A percentile compares a stretch with the other conserved stretches of the same genome.
Evolutionary conservation across 2,888 invertebrate species (phyloP).

Genomic region (Chrysodeixis includens): DNA sequence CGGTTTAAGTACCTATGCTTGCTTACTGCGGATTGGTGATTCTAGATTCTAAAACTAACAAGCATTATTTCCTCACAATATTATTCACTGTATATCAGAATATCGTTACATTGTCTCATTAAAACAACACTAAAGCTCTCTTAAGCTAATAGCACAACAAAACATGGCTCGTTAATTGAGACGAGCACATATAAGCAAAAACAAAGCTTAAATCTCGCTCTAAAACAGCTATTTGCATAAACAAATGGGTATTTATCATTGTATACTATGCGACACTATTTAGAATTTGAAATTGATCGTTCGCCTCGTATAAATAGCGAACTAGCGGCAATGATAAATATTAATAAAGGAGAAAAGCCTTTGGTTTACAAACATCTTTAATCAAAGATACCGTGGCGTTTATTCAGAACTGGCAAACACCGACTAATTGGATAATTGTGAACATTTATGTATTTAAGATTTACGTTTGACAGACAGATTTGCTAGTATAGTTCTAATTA

Average conservation of each 20-base stretch:
- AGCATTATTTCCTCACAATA: too few relatives aligned
- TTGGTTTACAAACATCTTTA: constrained; percentile 49
- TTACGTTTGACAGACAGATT: constrained; percentile 9
- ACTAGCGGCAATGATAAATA: constrained; percentile 41
- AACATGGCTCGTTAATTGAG: constrained; percentile 19
- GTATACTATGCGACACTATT: constrained; percentile 21
- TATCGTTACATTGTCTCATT: not conserved
- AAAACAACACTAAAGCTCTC: constrained; percentile 3
- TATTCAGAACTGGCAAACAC: constrained; percentile 57
- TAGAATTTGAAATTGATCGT: constrained; percentile 39
- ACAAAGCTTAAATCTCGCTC: constrained; percentile 22
- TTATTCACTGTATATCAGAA: not conserved
- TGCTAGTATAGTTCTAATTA: not conserved
- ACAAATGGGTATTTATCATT: constrained; percentile 36
- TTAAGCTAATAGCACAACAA: constrained; percentile 20
- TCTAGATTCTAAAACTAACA: too few relatives aligned
- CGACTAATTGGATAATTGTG: constrained; percentile 67
- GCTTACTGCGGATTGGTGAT: too few relatives aligned
- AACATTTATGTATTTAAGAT: constrained; percentile 48
- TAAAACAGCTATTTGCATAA: constrained; percentile 32
- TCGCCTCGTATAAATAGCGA: constrained; percentile 28
- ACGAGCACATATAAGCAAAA: constrained; percentile 23
- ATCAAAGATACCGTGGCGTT: constrained; percentile 47
- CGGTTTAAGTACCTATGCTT: too few relatives aligned
- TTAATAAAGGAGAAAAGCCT: constrained; percentile 48